These are phyloP conservation scores for Dinocampus coccinellae DNA, from an alignment of 2,888 invertebrate species.

Conservation along the genomic window DNA sequence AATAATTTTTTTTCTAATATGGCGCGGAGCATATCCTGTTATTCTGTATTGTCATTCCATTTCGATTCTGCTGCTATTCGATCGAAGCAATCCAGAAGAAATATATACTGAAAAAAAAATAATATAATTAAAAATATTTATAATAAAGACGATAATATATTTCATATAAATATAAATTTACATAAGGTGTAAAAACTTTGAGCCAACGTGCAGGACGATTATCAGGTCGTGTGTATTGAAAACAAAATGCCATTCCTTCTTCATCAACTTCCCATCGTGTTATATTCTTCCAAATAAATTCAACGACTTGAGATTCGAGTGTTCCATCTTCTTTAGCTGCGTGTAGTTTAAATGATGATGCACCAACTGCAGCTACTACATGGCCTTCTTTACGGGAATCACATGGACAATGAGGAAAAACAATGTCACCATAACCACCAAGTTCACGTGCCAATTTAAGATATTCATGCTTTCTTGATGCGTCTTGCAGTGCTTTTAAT, in stretches of 20 bases:
- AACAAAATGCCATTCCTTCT: slow-evolving; percentile 90
- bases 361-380: slow-evolving; percentile 82
- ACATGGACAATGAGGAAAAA: slow-evolving; percentile 94
- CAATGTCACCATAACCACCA: slow-evolving; percentile 93
- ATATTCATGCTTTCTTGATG: slow-evolving; percentile 88
- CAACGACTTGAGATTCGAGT: slow-evolving; percentile 82
- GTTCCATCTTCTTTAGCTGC: slow-evolving; percentile 88
- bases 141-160: background rate
- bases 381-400: slow-evolving; percentile 92
- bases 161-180: slow-evolving; percentile 72
- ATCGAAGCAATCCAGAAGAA: slow-evolving; percentile 94
- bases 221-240: slow-evolving; percentile 84
- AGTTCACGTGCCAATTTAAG: slow-evolving; percentile 86
- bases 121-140: background rate
- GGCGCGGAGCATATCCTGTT: slow-evolving; percentile 62
- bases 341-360: slow-evolving; percentile 78
- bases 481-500: slow-evolving; percentile 94
- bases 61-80: slow-evolving; percentile 93
- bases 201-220: slow-evolving; percentile 87
- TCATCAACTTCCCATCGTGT: slow-evolving; percentile 91
- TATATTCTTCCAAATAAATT: slow-evolving; percentile 87
- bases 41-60: slow-evolving; percentile 87
- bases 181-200: slow-evolving; percentile 90
- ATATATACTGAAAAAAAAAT: slow-evolving; percentile 78
- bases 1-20: background rate